phyloP scores from a whole-genome alignment of 1,140 invertebrate species.

The Piezodorus guildinii region DNA sequence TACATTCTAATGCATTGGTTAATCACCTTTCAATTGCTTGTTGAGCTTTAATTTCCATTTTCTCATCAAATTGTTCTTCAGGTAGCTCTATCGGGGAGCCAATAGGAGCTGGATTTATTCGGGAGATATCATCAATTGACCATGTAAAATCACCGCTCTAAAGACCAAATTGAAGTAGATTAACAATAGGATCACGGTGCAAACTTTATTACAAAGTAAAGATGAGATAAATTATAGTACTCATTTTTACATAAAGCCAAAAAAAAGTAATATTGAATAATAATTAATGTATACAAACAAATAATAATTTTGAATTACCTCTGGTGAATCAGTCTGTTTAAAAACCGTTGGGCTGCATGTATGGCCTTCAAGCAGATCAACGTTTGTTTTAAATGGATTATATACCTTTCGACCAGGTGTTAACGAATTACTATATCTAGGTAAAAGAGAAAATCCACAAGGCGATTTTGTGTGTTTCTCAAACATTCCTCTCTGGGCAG shows the following conservation, averaged over 20 bases:
- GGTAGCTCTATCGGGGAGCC: not conserved
- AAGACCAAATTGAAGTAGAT: not conserved
- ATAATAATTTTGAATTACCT: not conserved
- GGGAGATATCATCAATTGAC: not conserved
- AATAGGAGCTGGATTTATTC: not conserved
- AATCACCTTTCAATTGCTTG: slow-evolving; percentile 1
- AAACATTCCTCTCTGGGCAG: slow-evolving; percentile 4
- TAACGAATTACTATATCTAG: not conserved
- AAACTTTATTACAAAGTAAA: too few relatives aligned
- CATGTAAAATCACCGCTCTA: not conserved
- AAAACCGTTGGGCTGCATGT: slow-evolving; percentile 1
- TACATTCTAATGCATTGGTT: not conserved
- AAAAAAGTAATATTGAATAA: too few relatives aligned
- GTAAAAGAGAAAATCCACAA: not conserved
- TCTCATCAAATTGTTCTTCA: not conserved
- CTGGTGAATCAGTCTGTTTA: not conserved
- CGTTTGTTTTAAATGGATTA: slow-evolving; percentile 4
- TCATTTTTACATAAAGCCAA: too few relatives aligned
- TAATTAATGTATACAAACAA: too few relatives aligned
- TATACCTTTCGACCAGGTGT: not conserved
- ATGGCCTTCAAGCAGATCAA: slow-evolving; percentile 5
- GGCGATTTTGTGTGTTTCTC: slow-evolving; percentile 1
- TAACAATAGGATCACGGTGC: too few relatives aligned
- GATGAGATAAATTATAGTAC: too few relatives aligned
- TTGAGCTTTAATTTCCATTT: not conserved